phyloP scores from a whole-genome alignment of 2,113 vertebrate genomes.

The Pseudopipra pipra region DNA sequence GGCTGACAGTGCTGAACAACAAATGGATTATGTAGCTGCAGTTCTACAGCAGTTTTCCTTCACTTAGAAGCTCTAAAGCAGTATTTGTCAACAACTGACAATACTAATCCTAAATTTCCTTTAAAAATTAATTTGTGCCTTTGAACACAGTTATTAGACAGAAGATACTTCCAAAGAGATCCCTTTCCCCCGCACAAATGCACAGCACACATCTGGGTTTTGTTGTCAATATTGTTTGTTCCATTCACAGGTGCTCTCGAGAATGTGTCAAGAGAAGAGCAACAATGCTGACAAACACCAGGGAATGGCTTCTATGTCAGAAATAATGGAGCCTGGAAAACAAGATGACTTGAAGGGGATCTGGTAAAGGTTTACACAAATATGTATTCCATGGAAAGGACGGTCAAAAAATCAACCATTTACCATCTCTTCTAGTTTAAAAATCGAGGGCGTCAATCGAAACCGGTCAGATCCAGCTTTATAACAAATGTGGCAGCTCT shows the following conservation, averaged over 20 bases:
- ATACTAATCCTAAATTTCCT: background rate
- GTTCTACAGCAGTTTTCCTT: background rate
- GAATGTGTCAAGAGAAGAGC: background rate
- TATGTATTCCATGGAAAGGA: background rate
- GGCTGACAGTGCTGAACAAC: background rate
- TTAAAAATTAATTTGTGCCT: background rate
- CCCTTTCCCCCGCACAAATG: background rate
- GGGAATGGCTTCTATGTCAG: background rate
- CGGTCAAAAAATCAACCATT: background rate
- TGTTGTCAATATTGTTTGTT: background rate
- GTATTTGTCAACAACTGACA: constrained; percentile 20
- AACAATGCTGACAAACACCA: background rate
- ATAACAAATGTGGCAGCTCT: background rate
- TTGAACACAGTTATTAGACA: background rate
- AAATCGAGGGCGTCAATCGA: fast-evolving
- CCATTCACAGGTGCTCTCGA: background rate
- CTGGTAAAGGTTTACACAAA: background rate
- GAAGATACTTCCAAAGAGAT: background rate
- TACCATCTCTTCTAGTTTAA: background rate
- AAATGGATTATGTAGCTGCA: background rate
- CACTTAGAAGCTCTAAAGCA: background rate
- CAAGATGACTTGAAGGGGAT: background rate
- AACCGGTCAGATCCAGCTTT: background rate
- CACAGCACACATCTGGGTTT: background rate
- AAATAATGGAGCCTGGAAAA: background rate